Conservation (phyloP, 2,797 vertebrate species). For the Epinephelus coioides region DNA sequence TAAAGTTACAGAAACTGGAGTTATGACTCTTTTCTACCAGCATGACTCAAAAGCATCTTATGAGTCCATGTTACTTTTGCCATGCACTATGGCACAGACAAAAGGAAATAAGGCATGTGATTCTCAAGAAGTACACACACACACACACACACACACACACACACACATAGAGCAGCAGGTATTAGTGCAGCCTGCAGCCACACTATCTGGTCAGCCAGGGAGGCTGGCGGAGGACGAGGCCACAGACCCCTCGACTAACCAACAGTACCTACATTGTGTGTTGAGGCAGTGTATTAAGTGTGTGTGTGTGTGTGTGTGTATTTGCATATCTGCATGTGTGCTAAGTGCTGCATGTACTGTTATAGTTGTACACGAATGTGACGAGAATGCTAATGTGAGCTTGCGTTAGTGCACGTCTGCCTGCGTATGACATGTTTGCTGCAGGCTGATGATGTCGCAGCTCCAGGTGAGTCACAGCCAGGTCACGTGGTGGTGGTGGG, state of each 20-base stretch:
- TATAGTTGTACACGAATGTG: slow-evolving; percentile 8
- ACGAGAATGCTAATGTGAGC: slow-evolving; percentile 15
- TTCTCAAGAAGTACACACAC: background rate
- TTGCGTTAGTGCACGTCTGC: slow-evolving; percentile 24
- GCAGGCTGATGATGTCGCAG: slow-evolving; percentile 82
- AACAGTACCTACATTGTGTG: slow-evolving; percentile 5
- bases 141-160: background rate
- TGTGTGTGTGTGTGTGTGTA: background rate
- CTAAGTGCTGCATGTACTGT: background rate
- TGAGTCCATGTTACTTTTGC: background rate
- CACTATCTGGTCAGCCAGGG: slow-evolving; percentile 24
- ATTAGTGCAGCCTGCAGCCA: slow-evolving; percentile 20
- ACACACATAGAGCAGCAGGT: background rate
- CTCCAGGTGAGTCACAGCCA: slow-evolving; percentile 90
- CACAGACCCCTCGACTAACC: background rate
- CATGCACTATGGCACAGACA: background rate
- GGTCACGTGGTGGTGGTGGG: slow-evolving; percentile 77
- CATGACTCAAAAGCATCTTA: background rate
- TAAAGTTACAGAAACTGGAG: background rate
- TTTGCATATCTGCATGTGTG: background rate
- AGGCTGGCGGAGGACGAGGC: background rate
- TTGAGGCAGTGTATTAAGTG: background rate
- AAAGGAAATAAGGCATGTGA: slow-evolving; percentile 1
- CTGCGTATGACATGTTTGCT: slow-evolving; percentile 70
- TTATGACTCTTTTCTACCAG: background rate